A percentile compares a stretch with the other conserved stretches of the same genome.
Evolutionary conservation across 2,113 vertebrate species (phyloP).

Genomic region (Silurus asotus): DNA sequence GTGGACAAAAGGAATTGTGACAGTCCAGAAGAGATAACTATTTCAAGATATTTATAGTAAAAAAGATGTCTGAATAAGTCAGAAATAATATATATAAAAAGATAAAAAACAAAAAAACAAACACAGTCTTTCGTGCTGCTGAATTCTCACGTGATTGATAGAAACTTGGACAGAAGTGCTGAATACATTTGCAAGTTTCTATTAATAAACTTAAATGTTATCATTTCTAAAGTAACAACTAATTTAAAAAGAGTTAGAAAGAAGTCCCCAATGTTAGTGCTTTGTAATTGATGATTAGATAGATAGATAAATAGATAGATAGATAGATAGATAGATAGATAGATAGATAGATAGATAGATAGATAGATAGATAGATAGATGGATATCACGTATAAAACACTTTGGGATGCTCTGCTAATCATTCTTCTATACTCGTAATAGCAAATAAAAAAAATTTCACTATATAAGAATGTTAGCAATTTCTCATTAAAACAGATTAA

Average conservation of each 20-base stretch:
- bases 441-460: too few relatives aligned
- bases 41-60: not conserved
- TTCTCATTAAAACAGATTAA: not conserved
- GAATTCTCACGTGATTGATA: not conserved
- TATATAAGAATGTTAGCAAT: not conserved
- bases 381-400: too few relatives aligned
- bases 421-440: too few relatives aligned
- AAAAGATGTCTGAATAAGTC: not conserved
- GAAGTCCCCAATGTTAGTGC: not conserved
- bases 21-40: not conserved
- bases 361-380: too few relatives aligned
- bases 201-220: not conserved
- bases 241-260: too few relatives aligned
- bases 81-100: too few relatives aligned
- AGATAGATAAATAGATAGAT: too few relatives aligned
- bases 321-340: too few relatives aligned
- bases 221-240: not conserved
- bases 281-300: too few relatives aligned
- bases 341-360: too few relatives aligned
- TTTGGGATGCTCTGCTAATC: not conserved
- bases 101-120: not conserved
- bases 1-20: not conserved
- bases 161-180: not conserved
- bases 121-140: not conserved
- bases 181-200: not conserved